A percentile compares a stretch with the other conserved stretches of the same genome.
These are phyloP conservation scores for Drosophila austrosaltans DNA, from an alignment of 2,888 invertebrate species.

Conservation along the genomic window DNA sequence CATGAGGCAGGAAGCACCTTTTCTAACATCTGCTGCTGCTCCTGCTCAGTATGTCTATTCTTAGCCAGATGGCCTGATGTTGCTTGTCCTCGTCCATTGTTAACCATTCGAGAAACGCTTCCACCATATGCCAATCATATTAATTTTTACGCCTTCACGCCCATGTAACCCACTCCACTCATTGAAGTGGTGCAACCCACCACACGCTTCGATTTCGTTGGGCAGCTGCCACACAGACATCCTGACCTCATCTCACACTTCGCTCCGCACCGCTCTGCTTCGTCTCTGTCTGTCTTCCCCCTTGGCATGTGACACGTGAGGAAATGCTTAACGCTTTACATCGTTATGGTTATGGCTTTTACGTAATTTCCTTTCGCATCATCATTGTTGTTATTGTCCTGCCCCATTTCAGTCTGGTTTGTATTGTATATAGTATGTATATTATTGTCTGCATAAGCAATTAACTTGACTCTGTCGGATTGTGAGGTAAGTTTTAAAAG, in stretches of 20 bases:
- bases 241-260: conserved; percentile 17
- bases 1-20: conserved; percentile 24
- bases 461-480: conserved; percentile 32
- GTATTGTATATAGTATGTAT: conserved; percentile 17
- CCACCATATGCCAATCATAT: conserved; percentile 66
- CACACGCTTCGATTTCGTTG: conserved; percentile 30
- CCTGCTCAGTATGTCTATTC: conserved; percentile 58
- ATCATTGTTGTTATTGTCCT: conserved; percentile 36
- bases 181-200: conserved; percentile 13
- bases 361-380: conserved; percentile 68
- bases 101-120: conserved; percentile 61
- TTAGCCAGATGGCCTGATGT: conserved; percentile 49
- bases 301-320: conserved; percentile 65
- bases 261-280: background rate
- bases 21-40: conserved; percentile 31
- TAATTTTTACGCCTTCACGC: conserved; percentile 56
- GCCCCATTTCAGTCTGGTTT: background rate
- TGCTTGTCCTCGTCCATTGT: conserved; percentile 44
- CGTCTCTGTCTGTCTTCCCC: background rate
- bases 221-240: conserved; percentile 42
- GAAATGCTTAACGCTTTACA: conserved; percentile 47
- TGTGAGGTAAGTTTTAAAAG: conserved; percentile 15
- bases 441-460: conserved; percentile 40
- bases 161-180: conserved; percentile 38
- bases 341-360: conserved; percentile 73